Percentiles rank a stretch among this genome's conserved stretches.
These are phyloP conservation scores for Meloidogyne chitwoodi DNA, from an alignment of 1,140 invertebrate species.

Conservation along the genomic window DNA sequence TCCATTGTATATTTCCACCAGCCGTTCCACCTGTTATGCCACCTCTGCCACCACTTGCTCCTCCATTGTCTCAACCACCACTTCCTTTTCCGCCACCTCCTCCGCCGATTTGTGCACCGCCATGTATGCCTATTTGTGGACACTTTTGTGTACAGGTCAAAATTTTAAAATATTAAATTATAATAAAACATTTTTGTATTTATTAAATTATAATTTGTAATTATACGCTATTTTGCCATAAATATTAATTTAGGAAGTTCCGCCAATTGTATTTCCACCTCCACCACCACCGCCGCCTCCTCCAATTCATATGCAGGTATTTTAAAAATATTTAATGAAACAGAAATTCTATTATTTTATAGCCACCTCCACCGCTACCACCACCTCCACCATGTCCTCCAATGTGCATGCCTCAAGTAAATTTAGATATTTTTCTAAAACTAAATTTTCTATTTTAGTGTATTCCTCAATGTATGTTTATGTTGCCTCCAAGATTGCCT, in stretches of 20 bases:
- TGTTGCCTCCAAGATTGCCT: background rate
- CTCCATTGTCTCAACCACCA: background rate
- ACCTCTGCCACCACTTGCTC: background rate
- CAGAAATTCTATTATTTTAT: no score
- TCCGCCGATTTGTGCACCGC: background rate
- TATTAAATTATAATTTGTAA: no score
- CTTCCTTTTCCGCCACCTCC: background rate
- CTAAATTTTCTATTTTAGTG: background rate
- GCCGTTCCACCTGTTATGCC: background rate
- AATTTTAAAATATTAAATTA: background rate
- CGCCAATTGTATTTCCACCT: conserved; percentile 15
- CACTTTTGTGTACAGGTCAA: background rate
- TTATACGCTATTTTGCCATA: no score
- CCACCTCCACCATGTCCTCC: background rate
- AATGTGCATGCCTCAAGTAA: background rate
- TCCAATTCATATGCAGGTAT: background rate
- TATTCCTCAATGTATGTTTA: background rate
- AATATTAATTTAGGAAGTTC: conserved; percentile 1
- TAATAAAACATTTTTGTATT: background rate
- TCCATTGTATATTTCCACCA: conserved; percentile 14
- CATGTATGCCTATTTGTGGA: background rate
- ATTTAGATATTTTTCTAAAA: background rate
- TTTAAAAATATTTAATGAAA: background rate
- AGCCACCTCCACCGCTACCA: background rate
- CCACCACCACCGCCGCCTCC: background rate